These are phyloP conservation scores for Emys orbicularis DNA, from an alignment of 2,797 vertebrate genomes.

Conservation along the genomic window DNA sequence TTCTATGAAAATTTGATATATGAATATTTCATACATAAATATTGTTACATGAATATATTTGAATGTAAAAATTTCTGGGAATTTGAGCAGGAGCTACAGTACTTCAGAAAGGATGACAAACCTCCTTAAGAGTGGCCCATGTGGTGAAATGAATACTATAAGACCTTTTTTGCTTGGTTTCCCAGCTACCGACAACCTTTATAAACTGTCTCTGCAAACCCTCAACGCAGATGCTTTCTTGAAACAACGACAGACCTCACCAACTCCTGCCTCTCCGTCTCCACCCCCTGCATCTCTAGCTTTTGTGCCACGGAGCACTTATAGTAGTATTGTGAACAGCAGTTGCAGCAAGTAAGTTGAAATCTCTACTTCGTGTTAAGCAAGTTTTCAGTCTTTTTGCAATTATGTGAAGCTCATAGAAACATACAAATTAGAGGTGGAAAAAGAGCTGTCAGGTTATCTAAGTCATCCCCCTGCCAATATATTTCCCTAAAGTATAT, in stretches of 20 bases:
- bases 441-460: neutral
- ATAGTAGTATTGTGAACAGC: conserved; percentile 94
- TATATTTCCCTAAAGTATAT: neutral
- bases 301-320: conserved; percentile 85
- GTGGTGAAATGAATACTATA: neutral
- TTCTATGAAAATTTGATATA: neutral
- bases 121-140: neutral
- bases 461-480: neutral
- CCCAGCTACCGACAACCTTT: conserved; percentile 92
- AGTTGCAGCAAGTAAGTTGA: conserved; percentile 80
- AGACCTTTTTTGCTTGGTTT: conserved; percentile 58
- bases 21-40: neutral
- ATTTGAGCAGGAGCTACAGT: neutral
- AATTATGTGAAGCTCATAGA: neutral
- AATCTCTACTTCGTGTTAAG: neutral
- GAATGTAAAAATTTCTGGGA: neutral
- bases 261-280: conserved; percentile 86
- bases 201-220: conserved; percentile 96
- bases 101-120: neutral
- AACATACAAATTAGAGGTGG: neutral
- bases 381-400: neutral
- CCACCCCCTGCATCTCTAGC: conserved; percentile 87
- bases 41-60: neutral
- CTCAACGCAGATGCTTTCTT: conserved; percentile 95
- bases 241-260: conserved; percentile 90